Evolutionary conservation across 1,140 invertebrate species (phyloP).

Genomic region (Glomeris maerens): DNA sequence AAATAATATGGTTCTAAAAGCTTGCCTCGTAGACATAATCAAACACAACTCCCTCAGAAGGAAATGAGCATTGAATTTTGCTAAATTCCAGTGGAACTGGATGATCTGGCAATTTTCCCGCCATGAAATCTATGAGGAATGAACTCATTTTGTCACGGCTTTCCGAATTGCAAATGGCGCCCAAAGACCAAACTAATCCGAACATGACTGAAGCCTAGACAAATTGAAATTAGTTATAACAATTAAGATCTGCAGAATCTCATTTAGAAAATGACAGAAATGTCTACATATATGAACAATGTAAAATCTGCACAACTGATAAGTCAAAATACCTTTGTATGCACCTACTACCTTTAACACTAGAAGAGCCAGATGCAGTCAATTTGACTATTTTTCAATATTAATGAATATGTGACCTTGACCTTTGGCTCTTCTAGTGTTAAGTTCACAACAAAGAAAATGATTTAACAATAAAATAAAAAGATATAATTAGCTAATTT

Average conservation of each 20-base stretch:
- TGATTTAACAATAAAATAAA: no score
- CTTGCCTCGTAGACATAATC: constrained; percentile 58
- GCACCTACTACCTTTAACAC: no score
- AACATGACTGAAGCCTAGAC: constrained; percentile 54
- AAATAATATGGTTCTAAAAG: not conserved
- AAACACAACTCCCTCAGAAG: constrained; percentile 53
- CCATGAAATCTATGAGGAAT: constrained; percentile 38
- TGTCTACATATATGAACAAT: no score
- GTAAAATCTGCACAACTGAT: no score
- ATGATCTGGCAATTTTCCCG: constrained; percentile 39
- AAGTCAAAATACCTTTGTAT: no score
- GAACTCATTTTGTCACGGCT: constrained; percentile 60
- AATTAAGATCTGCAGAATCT: constrained; percentile 42
- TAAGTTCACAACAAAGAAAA: no score
- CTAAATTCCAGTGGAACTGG: constrained; percentile 48
- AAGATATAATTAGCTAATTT: no score
- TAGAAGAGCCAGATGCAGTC: no score
- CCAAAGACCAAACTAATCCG: constrained; percentile 65
- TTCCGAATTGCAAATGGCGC: constrained; percentile 53
- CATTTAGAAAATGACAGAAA: no score
- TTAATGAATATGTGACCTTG: no score
- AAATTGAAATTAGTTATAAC: not conserved
- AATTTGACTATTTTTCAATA: no score
- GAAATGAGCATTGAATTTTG: constrained; percentile 54
- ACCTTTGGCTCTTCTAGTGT: no score